These are phyloP conservation scores for Erinaceus europaeus DNA, from an alignment of 2,113 vertebrate genomes.

Conservation along the genomic window DNA sequence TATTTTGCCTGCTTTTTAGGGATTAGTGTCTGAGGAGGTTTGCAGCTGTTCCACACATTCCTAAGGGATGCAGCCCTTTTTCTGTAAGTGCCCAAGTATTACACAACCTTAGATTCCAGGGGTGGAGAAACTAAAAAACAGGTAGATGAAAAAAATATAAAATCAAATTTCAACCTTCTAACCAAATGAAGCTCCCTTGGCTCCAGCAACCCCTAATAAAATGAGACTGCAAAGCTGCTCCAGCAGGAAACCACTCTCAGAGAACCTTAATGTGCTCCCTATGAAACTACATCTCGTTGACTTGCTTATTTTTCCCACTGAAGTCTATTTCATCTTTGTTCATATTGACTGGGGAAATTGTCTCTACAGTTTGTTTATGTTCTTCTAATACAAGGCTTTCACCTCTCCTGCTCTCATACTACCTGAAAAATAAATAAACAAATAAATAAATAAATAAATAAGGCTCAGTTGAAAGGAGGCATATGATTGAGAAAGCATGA, in stretches of 20 bases:
- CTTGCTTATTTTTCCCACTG: slow-evolving; percentile 54
- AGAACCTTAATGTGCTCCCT: slow-evolving; percentile 31
- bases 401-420: not conserved
- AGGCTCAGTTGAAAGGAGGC: slow-evolving; percentile 25
- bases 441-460: slow-evolving; percentile 48
- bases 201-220: slow-evolving; percentile 45
- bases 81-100: slow-evolving; percentile 58
- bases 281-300: slow-evolving; percentile 60
- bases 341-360: slow-evolving; percentile 41
- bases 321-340: slow-evolving; percentile 64
- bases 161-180: slow-evolving; percentile 60
- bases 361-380: not conserved
- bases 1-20: slow-evolving; percentile 74
- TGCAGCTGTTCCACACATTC: slow-evolving; percentile 63
- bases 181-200: slow-evolving; percentile 45
- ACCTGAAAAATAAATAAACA: slow-evolving; percentile 39
- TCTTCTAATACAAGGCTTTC: not conserved
- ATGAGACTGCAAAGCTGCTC: slow-evolving; percentile 16
- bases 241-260: slow-evolving; percentile 49
- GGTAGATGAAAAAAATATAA: slow-evolving; percentile 65
- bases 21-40: slow-evolving; percentile 67
- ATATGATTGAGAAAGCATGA: slow-evolving; percentile 30
- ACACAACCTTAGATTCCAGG: slow-evolving; percentile 36
- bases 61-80: slow-evolving; percentile 56
- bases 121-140: slow-evolving; percentile 59